Conservation (phyloP, 2,113 vertebrate species). For the Protobothrops flavoviridis region DNA sequence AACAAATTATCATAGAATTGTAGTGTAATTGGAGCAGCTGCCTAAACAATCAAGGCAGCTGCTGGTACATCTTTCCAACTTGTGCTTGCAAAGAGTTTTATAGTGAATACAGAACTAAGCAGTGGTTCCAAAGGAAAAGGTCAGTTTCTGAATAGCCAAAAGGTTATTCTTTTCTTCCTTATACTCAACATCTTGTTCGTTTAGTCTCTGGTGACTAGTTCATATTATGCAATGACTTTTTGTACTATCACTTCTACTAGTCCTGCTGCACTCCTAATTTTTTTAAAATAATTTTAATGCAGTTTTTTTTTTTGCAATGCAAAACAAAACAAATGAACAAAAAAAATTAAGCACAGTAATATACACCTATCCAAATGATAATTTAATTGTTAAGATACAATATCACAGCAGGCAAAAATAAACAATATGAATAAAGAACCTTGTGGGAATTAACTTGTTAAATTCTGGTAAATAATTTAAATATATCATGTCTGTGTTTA, state of each 20-base stretch:
- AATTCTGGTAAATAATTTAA: background rate
- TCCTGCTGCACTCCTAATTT: background rate
- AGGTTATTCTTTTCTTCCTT: background rate
- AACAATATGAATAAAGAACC: background rate
- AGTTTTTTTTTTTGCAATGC: background rate
- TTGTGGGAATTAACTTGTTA: background rate
- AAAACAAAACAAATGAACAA: background rate
- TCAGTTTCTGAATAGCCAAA: background rate
- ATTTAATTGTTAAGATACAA: background rate
- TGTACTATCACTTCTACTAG: background rate
- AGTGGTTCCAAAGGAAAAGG: slow-evolving; percentile 8
- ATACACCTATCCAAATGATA: background rate
- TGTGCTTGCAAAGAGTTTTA: slow-evolving; percentile 31
- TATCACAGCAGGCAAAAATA: background rate
- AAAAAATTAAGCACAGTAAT: background rate
- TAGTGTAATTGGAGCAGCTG: slow-evolving; percentile 34
- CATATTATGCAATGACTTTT: background rate
- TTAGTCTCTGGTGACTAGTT: background rate
- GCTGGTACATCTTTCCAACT: slow-evolving; percentile 31
- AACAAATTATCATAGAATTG: slow-evolving; percentile 33
- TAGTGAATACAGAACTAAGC: background rate
- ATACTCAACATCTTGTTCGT: background rate
- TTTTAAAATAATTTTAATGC: background rate
- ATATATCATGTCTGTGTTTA: background rate
- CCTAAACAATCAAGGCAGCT: slow-evolving; percentile 32